A percentile compares a stretch with the other conserved stretches of the same genome.
Evolutionary conservation across 2,888 invertebrate species (phyloP).

Genomic region (Hemicrepidius hirtus): DNA sequence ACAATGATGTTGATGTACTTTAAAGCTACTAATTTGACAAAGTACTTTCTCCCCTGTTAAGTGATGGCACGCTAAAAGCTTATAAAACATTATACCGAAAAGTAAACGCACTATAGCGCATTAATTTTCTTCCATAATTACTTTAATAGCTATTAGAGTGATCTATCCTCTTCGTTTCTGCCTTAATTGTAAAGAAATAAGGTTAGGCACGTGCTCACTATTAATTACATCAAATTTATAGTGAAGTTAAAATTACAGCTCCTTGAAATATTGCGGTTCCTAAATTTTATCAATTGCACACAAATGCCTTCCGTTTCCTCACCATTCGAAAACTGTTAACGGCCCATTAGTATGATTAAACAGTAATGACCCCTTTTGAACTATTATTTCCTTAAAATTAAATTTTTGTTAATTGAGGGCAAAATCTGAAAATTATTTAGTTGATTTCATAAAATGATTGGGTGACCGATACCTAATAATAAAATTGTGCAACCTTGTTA

Average conservation of each 20-base stretch:
- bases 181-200: constrained; percentile 17
- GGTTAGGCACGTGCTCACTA: constrained; percentile 22
- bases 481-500: no score
- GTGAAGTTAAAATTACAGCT: constrained; percentile 7
- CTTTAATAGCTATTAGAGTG: constrained; percentile 19
- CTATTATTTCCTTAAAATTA: no score
- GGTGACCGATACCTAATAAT: no score
- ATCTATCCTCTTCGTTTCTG: constrained; percentile 13
- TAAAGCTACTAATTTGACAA: constrained; percentile 14
- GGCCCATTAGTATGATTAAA: no score
- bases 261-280: not conserved
- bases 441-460: no score
- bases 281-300: not conserved
- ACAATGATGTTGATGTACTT: constrained; percentile 9
- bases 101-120: constrained; percentile 23
- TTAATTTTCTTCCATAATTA: constrained; percentile 22
- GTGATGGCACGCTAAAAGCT: constrained; percentile 22
- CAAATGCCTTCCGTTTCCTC: not conserved
- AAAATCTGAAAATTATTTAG: no score
- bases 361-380: no score
- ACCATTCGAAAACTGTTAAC: not conserved
- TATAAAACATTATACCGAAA: constrained; percentile 18
- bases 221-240: constrained; percentile 18
- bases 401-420: no score
- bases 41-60: constrained; percentile 11